These are phyloP conservation scores for Prolemur simus DNA, from an alignment of 2,113 vertebrate species.

Conservation along the genomic window DNA sequence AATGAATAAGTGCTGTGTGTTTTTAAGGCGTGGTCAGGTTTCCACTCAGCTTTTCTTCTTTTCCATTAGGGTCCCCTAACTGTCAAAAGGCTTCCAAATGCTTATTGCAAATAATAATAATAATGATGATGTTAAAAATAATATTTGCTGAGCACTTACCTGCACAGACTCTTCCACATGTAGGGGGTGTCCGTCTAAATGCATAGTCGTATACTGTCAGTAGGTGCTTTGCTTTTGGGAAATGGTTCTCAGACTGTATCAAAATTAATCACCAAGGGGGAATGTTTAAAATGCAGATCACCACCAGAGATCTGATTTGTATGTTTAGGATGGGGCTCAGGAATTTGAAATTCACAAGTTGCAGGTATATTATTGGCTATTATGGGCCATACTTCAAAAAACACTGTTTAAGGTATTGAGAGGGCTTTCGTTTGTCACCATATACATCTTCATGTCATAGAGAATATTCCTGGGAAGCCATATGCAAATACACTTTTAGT, in stretches of 20 bases:
- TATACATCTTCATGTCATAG: neutral
- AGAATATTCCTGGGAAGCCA: neutral
- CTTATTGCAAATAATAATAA: neutral
- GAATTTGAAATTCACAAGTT: neutral
- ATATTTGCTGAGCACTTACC: neutral
- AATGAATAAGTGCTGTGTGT: neutral
- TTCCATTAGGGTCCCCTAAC: neutral
- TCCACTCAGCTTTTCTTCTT: conserved; percentile 3
- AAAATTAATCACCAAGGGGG: neutral
- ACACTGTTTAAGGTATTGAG: neutral
- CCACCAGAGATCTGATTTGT: neutral
- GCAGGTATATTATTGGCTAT: neutral
- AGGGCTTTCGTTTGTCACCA: neutral
- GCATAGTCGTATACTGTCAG: rapidly evolving
- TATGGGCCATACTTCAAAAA: neutral
- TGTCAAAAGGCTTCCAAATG: neutral
- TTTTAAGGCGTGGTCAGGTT: neutral
- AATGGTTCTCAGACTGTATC: neutral
- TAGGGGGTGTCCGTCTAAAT: neutral
- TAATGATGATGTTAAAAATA: neutral
- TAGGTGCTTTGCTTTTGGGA: neutral
- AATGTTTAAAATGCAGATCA: neutral
- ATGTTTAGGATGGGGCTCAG: neutral
- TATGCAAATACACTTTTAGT: neutral
- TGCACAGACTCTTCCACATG: neutral